These are phyloP conservation scores for Sceliomorpha sp. DNA, from an alignment of 2,888 invertebrate species.

Conservation along the genomic window DNA sequence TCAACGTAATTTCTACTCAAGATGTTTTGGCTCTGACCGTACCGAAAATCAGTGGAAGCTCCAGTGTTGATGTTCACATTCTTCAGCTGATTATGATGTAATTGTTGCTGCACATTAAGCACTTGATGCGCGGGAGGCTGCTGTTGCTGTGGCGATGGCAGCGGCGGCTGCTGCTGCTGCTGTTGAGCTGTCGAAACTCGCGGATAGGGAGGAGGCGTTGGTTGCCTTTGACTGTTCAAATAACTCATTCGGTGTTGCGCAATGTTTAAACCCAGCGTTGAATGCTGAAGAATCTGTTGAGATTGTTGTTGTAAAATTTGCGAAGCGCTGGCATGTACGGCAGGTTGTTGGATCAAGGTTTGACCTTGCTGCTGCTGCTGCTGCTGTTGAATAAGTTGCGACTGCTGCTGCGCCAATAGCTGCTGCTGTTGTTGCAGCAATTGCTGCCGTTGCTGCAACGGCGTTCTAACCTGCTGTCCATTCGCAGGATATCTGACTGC, in stretches of 20 bases:
- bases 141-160: slow-evolving; percentile 60
- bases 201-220: slow-evolving; percentile 65
- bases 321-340: neutral
- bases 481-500: slow-evolving; percentile 73
- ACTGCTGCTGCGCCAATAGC: slow-evolving; percentile 66
- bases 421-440: slow-evolving; percentile 66
- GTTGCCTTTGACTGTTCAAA: slow-evolving; percentile 69
- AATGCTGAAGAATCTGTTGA: slow-evolving; percentile 60
- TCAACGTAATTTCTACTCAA: slow-evolving; percentile 74
- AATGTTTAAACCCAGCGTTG: slow-evolving; percentile 64
- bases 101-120: slow-evolving; percentile 76
- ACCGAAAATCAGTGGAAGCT: slow-evolving; percentile 76
- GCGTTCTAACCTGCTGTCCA: slow-evolving; percentile 71
- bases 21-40: slow-evolving; percentile 78
- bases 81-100: slow-evolving; percentile 77
- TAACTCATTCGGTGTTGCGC: slow-evolving; percentile 74
- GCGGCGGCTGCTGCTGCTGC: slow-evolving; percentile 54
- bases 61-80: slow-evolving; percentile 75
- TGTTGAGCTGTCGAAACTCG: slow-evolving; percentile 76
- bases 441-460: slow-evolving; percentile 62
- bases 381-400: slow-evolving; percentile 10
- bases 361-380: slow-evolving; percentile 11
- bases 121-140: slow-evolving; percentile 62
- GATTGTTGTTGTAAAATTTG: slow-evolving; percentile 60
- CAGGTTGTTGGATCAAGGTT: neutral